Base-by-base conservation (phyloP, 2,888 invertebrate genomes). In the Drosophila rellima region DNA sequence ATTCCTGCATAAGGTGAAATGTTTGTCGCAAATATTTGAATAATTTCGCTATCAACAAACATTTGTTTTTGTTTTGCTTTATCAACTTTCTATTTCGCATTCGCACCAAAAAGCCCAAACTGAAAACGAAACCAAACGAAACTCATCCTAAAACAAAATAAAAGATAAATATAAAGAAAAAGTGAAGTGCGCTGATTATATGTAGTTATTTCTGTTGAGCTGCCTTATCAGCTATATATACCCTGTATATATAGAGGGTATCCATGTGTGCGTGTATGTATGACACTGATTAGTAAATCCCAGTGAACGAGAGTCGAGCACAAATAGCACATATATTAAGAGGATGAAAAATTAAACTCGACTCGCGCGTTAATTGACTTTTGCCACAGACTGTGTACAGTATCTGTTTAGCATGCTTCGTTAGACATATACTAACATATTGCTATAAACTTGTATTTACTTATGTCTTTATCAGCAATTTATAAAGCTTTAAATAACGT, bases 1-100 rank as follows among this genome's bases (percentile, higher is more conserved):
- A 37, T 57, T 37, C 57, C 57, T 37, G 37, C 42, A 23, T n/a
- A n/a, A 20, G 33, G 13, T 35, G 26, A 56, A 35, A 52, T 64
- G 48, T 57, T 44, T 48, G 39, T 11, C 13, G 29, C 44, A 31
- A 47, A 50, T 48, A 29, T 52, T 33, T 68, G 11, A 45, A 20
- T 48, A 37, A 33, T 23, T 44, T 15, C 1, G 17, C n/a, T 15
- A 63, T 45, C 33, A 47, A 56, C 52, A 76, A 57, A 54, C 44
- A 61, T 44, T 44, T 17, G 10, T 39, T 45, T 60, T 69, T 64
- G 69, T 75, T 48, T 40, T 40, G 17, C 2, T 17, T 52, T 65
- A 73, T 73, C 48, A 80, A 80, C 81, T 82, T 82, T 82, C 87
- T 82, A 74, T 80, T 83, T 87, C 47, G 68, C 73, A 63, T 63